Base-by-base conservation (phyloP, 2,797 vertebrate genomes). In the Sebastes hubbsi region DNA sequence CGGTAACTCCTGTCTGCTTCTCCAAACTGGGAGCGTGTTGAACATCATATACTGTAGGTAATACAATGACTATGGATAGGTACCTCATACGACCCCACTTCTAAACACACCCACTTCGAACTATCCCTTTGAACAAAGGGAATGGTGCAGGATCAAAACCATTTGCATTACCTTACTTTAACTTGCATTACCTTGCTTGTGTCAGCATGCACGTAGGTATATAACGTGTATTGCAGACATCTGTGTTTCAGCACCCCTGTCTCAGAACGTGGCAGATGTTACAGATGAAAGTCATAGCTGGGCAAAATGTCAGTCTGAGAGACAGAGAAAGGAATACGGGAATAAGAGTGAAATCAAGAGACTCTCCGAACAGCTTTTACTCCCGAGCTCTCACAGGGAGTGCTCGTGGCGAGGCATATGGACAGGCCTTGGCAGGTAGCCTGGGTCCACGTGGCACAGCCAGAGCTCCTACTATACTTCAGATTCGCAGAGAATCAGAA, bases 361-460 rank as follows among this genome's bases (percentile, higher is more conserved):
- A 49, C 42, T 80, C 55, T 84, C 89, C 52, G 75, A 92, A 85
- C 72, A 76, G 80, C 80, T 76, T 49, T 20, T 52, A 76, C 86
- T 84, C 54, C 69, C 14, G 62, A 83, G 88, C 78, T 87, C 85
- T 86, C 85, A 81, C 78, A 83, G 76, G 86, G 89, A 90, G 89
- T 27, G 89, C 88, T 92, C 79, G 75, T 91, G 91, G 91, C 84
- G 42, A 89, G 86, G 91, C 92, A 88, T 92, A 90, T 82, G 87
- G 92, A 95, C 84, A 88, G 88, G 86, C 84, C 84, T 94, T 96
- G 95, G 95, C 94, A 87, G 84, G 84, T 86, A 85, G 94, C 93
- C 95, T 88, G 80, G 66, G 81, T 95, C 93, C 94, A 96, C 95
- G 95, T 96, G 95, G 95, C 95, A 96, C 85, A 90, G 85, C 85